phyloP scores from a whole-genome alignment of 2,797 vertebrate species.

The Acanthiza pusilla region DNA sequence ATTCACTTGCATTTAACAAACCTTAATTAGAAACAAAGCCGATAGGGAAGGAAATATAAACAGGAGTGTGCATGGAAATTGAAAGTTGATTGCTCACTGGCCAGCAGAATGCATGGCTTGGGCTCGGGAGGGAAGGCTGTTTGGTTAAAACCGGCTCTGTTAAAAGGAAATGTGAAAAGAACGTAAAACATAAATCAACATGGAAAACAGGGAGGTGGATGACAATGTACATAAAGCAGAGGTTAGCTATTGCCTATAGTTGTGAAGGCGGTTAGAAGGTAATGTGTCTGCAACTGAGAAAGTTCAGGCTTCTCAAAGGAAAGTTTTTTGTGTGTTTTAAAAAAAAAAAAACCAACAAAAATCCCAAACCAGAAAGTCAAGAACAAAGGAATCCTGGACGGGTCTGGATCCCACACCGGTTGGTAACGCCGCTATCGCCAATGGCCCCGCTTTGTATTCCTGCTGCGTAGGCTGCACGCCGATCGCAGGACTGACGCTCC shows the following conservation, averaged over 20 bases:
- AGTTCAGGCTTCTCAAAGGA: conserved; percentile 14
- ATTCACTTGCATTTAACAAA: conserved; percentile 46
- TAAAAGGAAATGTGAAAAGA: conserved; percentile 57
- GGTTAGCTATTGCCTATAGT: background rate
- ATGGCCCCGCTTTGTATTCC: conserved; percentile 17
- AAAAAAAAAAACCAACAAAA: background rate
- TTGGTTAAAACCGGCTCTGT: conserved; percentile 17
- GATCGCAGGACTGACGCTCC: background rate
- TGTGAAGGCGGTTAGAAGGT: background rate
- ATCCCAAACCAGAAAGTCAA: conserved; percentile 4
- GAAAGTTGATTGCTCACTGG: conserved; percentile 51
- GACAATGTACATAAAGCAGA: conserved; percentile 58
- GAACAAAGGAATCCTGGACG: conserved; percentile 55
- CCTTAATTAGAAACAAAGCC: conserved; percentile 65
- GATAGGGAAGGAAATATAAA: conserved; percentile 60
- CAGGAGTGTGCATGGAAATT: conserved; percentile 54
- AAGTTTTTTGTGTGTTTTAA: background rate
- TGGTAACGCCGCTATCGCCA: background rate
- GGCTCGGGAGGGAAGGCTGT: conserved; percentile 7
- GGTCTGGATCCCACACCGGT: conserved; percentile 28
- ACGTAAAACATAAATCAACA: conserved; percentile 45
- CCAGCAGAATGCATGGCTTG: background rate
- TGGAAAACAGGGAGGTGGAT: conserved; percentile 54
- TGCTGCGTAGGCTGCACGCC: background rate
- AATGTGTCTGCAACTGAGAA: background rate